These are phyloP conservation scores for Nasua narica DNA, from an alignment of 2,797 vertebrate species.

Conservation along the genomic window DNA sequence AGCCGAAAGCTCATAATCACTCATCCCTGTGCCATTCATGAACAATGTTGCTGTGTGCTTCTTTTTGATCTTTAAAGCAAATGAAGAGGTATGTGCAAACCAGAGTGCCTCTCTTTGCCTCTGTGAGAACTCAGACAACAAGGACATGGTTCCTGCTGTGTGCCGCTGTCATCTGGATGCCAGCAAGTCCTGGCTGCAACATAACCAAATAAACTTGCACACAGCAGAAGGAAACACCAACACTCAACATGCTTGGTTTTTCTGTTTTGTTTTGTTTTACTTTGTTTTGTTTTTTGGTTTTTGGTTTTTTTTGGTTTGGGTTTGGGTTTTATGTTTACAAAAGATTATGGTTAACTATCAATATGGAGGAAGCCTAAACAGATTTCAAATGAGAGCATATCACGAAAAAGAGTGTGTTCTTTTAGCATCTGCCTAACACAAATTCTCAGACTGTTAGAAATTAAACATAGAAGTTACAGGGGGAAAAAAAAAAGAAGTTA, in stretches of 20 bases:
- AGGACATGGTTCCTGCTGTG: neutral
- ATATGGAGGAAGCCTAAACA: constrained; percentile 41
- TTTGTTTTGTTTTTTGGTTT: too few species aligned
- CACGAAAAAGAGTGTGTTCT: neutral
- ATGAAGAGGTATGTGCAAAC: constrained; percentile 33
- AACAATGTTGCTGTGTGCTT: neutral
- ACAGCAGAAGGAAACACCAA: constrained; percentile 49
- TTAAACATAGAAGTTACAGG: too few species aligned
- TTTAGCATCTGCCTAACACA: neutral
- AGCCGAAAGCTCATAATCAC: constrained; percentile 6
- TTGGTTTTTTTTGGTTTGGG: neutral
- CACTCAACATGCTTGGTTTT: neutral
- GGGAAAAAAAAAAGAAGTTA: neutral
- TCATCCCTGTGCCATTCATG: constrained; percentile 46
- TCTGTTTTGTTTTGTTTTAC: too few species aligned
- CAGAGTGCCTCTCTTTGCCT: constrained; percentile 34
- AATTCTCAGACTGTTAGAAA: neutral
- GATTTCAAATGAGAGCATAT: constrained; percentile 27
- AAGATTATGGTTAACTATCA: constrained; percentile 32
- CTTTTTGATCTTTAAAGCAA: constrained; percentile 40
- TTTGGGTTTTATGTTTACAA: constrained; percentile 62
- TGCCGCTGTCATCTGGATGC: constrained; percentile 25
- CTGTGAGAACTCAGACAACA: constrained; percentile 43
- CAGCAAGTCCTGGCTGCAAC: constrained; percentile 47
- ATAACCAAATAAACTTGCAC: constrained; percentile 32